These are phyloP conservation scores for Eristalinus aeneus DNA, from an alignment of 2,888 invertebrate genomes.

Conservation along the genomic window DNA sequence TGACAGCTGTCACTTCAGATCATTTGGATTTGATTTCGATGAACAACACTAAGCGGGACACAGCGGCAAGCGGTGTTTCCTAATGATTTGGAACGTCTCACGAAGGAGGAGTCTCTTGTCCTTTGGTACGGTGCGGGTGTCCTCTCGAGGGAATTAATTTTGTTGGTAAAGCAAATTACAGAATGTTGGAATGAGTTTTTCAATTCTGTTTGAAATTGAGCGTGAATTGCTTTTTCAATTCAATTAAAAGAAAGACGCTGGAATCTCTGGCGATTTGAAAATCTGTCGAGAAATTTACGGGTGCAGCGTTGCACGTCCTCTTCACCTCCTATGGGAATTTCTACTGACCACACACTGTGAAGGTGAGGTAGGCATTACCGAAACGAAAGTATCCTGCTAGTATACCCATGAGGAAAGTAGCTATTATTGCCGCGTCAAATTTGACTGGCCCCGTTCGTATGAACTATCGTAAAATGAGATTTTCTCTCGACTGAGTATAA, in stretches of 20 bases:
- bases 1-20: background rate
- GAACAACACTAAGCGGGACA: no score
- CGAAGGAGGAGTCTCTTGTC: background rate
- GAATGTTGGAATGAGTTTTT: background rate
- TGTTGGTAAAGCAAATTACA: background rate
- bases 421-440: background rate
- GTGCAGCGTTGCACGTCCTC: background rate
- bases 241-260: background rate
- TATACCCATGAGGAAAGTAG: background rate
- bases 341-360: background rate
- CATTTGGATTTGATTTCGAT: background rate
- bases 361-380: background rate
- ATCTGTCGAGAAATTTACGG: background rate
- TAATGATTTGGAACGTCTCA: background rate
- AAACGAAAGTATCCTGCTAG: background rate
- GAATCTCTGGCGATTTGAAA: background rate
- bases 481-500: no score
- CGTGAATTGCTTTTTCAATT: background rate
- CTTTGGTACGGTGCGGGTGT: background rate
- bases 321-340: background rate
- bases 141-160: background rate
- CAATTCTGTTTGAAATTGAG: background rate
- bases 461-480: no score
- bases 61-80: no score
- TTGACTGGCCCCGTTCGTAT: no score